Evolutionary conservation across 2,888 invertebrate species (phyloP), one percentile per base, ranked within the genome.

Genomic region (Cataglyphis albicans): DNA sequence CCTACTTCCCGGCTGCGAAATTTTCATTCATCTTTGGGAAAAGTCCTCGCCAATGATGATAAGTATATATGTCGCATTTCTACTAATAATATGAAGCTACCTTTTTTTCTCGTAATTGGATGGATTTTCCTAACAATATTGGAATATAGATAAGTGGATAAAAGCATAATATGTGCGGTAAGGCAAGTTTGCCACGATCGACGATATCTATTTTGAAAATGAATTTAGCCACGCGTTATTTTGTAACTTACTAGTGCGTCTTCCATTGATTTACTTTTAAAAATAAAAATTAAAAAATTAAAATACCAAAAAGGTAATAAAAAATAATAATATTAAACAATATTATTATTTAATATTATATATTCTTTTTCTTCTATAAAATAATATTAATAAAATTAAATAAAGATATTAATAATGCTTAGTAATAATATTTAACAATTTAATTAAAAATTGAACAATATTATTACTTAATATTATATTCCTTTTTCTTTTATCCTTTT

Each of bases 151-250:
- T 15, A 32, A 48, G 64, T 21, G 21, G 4, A 32, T 25, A 7
- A 25, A 44, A 6, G 18, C 25, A 48, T 21, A 25, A 15, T 38
- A 44, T 15, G 15, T 25, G 44, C 21, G 44, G 7, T 74, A 38
- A 74, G 35, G 35, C 29, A 12, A 18, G 15, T 25, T 35, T 3
- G 63, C 21, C 61, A 44, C 81, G 32, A 75, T 74, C 32, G 74
- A 32, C 73, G 32, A 64, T 55, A 44, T 44, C 55, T 74, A 65
- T 65, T 55, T 55, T 44, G 41, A 64, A 65, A 35, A 74, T 67
- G 57, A 82, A 59, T 15, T 57, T 55, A 74, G 18, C 35, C 65
- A 41, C 65, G 41, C 44, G 75, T 67, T 67, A 67, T 35, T 44
- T 65, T 61, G 38, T 35, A 67, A 32, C 38, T 76, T 41, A 55